Evolutionary conservation across 1,140 invertebrate species (phyloP), one percentile per base, ranked within the genome.

Genomic region (Octopus bimaculoides): DNA sequence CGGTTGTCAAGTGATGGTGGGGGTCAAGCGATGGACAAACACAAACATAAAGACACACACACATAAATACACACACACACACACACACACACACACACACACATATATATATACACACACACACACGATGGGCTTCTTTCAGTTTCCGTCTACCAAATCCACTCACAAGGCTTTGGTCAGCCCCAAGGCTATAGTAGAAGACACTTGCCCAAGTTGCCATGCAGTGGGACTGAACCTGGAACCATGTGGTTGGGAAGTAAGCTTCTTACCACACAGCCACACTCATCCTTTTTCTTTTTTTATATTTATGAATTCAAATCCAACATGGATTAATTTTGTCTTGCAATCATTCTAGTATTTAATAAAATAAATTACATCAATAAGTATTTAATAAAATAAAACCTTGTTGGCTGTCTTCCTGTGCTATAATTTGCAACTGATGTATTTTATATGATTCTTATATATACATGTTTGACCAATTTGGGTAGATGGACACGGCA

Each of bases 401-500:
- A 14, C 4, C 5, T 10, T 41, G 53, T 9, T n/a, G 5, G 6
- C 14, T 17, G 53, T 10, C 53, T 54, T 17, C 14, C 53, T 5
- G 52, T 54, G 5, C n/a, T 77, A 10, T 77, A 52, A 12, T 77
- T 54, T 17, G 7, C 14, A 52, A 53, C 26, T 41, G 26, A 41
- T 0, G 0, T 41, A 41, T 41, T 41, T 41, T 41, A 41, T 41
- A 61, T 17, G 1, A 17, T 61, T 61, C 56, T 17, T 12, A 61
- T 12, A 61, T 61, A 17, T 12, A 2, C 9, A 61, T 61, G 56
- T 61, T 61, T 61, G 56, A 61, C 9, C 9, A 61, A 61, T 17
- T 12, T 71, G 5, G 82, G 41, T 79, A 89, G 89, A 78, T 91
- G 90, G 90, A 77, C 80, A 12, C 84, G 85, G 77, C 90, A 91